Base-by-base conservation (phyloP, 1,140 invertebrate genomes). In the Drosophila teissieri region DNA sequence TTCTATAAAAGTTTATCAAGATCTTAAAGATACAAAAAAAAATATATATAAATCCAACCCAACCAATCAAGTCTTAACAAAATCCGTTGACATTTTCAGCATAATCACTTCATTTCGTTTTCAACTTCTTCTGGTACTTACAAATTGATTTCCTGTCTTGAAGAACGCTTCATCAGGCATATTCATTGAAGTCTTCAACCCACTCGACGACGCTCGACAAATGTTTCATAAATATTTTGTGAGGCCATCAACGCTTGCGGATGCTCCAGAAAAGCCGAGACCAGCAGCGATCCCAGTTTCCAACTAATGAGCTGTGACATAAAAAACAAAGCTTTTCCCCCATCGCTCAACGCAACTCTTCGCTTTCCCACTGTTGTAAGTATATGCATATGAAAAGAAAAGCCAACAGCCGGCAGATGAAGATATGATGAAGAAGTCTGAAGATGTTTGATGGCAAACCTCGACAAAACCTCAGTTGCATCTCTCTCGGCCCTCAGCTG, bases 291-390 rank as follows among this genome's bases (percentile, higher is more conserved):
- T 44, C 11, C 39, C 7, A 12, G 40, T 44, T 48, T 19, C 45
- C 62, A 82, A 77, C 84, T 88, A 88, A 88, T 88, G 83, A 88
- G 79, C 75, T 73, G 78, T 80, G 83, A 76, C 75, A 76, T 86
- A 76, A 88, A 77, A 76, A 76, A 68, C 61, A 69, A 89, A 88
- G 82, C 78, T 82, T 88, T 88, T 73, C 40, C 51, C 60, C 61
- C 31, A 70, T 14, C 4, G 37, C 37, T 14, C 37, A 4, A 14
- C 37, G 3, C 8, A 24, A 17, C 51, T 42, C 42, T 56, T 42
- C 67, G 12, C 42, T 11, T 36, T 56, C 56, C 27, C 40, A 55
- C 34, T 60, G 57, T 19, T 5, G 12, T 49, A 64, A 8, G 8
- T 10, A 37, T 0, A 37, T 61, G 58, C 72, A 51, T 57, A 57